Evolutionary conservation across 2,888 invertebrate genomes (phyloP).

Genomic region (Epirrhoe alternata): DNA sequence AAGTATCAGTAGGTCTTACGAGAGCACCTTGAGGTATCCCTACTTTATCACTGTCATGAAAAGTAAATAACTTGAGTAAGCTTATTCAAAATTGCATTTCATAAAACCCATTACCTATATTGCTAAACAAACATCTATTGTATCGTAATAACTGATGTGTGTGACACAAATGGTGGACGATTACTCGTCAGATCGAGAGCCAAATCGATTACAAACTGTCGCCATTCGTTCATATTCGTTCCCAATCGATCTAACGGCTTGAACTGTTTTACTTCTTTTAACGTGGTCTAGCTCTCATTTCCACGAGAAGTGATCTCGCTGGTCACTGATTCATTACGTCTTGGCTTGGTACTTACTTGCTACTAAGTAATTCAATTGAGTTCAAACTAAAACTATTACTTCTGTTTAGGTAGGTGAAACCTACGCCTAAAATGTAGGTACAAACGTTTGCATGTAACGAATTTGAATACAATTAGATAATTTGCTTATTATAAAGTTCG

Average conservation of each 20-base stretch:
- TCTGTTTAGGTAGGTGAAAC: too few relatives aligned
- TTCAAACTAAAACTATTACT: too few relatives aligned
- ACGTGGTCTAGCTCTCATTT: slow-evolving; percentile 15
- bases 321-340: not conserved
- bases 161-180: slow-evolving; percentile 50
- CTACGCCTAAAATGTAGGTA: too few relatives aligned
- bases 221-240: slow-evolving; percentile 40
- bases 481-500: too few relatives aligned
- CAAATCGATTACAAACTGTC: slow-evolving; percentile 49
- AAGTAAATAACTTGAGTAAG: not conserved
- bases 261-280: slow-evolving; percentile 32
- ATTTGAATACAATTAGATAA: too few relatives aligned
- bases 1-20: not conserved
- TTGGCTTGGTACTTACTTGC: not conserved
- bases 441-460: too few relatives aligned
- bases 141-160: slow-evolving; percentile 38
- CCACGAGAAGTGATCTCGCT: not conserved
- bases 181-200: slow-evolving; percentile 45
- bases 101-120: slow-evolving; percentile 4
- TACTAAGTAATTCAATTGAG: not conserved
- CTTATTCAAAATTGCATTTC: not conserved
- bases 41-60: not conserved
- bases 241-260: slow-evolving; percentile 56
- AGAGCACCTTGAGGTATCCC: not conserved
- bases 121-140: slow-evolving; percentile 31